Base-by-base conservation (phyloP, 1,140 invertebrate genomes). In the Helicoverpa zea region DNA sequence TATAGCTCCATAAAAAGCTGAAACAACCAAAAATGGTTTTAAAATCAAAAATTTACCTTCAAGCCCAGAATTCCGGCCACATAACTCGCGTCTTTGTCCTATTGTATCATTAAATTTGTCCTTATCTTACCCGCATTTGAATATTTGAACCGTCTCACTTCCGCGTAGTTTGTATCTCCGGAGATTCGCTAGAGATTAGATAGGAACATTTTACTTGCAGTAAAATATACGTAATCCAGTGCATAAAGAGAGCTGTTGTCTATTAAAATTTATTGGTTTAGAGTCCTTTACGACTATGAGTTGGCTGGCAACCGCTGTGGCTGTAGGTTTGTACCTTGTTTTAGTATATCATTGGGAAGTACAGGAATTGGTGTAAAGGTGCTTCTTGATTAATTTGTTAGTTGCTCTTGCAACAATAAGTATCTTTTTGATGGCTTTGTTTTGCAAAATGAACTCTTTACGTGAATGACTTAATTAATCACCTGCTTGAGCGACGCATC, bases 91-190 rank as follows among this genome's bases (percentile, higher is more conserved):
- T 54, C 56, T 79, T 77, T 80, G 58, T 72, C 77, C 35, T 52
- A 35, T 79, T 73, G 70, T 81, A 87, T 83, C 83, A 80, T 83
- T 87, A 80, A 82, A 79, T 82, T 80, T 80, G 68, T 85, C 54
- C 72, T 83, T 88, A 84, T 84, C 83, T 83, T 18, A 11, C 9
- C 61, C 58, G 61, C 77, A 83, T 83, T 89, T 86, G 74, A 89
- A 89, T 88, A 84, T 84, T 82, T 81, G 79, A 83, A 88, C 83
- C 74, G 66, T 84, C 79, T 61, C 47, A 49, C 82, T 89, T 88
- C 87, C 85, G 83, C 70, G 75, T 86, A 51, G 56, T 73, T 81
- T 70, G 63, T 74, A 79, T 68, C 43, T 73, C 43, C 12, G 30
- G 16, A 78, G 82, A 80, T 81, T 63, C 51, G 29, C 81, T 63